These are phyloP conservation scores for Drosophila sturtevanti DNA, from an alignment of 1,140 invertebrate species.

Conservation along the genomic window DNA sequence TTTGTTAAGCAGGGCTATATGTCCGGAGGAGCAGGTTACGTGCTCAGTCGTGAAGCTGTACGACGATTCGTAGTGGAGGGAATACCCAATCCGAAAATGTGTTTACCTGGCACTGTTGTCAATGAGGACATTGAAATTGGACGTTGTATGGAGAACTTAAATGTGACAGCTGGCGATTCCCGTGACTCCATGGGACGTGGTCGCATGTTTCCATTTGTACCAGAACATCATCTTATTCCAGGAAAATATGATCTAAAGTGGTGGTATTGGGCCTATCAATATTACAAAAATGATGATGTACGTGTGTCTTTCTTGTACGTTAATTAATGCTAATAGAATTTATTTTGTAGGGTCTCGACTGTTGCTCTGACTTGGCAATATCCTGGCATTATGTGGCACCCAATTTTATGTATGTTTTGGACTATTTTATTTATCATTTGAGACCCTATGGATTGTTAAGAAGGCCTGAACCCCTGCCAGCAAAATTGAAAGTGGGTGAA, in stretches of 20 bases:
- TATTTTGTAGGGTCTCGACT: slow-evolving; percentile 84
- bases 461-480: slow-evolving; percentile 20
- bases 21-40: slow-evolving; percentile 96
- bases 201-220: slow-evolving; percentile 95
- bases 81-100: slow-evolving; percentile 87
- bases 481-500: slow-evolving; percentile 47
- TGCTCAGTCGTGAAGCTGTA: slow-evolving; percentile 91
- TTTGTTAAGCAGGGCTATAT: slow-evolving; percentile 90
- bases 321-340: no score
- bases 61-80: slow-evolving; percentile 88
- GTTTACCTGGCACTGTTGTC: slow-evolving; percentile 86
- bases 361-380: slow-evolving; percentile 97
- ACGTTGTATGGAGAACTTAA: slow-evolving; percentile 93
- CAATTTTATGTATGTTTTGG: slow-evolving; percentile 96
- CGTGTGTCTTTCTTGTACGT: slow-evolving; percentile 84
- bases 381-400: slow-evolving; percentile 98
- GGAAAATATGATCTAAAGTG: slow-evolving; percentile 21
- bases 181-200: slow-evolving; percentile 92
- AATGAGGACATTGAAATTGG: slow-evolving; percentile 97
- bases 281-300: slow-evolving; percentile 54
- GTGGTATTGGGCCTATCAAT: slow-evolving; percentile 56
- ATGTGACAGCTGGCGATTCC: slow-evolving; percentile 93
- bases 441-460: slow-evolving; percentile 89
- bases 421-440: slow-evolving; percentile 98
- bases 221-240: slow-evolving; percentile 83